Conservation (phyloP, 2,113 vertebrate genomes). For the Chlamydotis undulata region DNA sequence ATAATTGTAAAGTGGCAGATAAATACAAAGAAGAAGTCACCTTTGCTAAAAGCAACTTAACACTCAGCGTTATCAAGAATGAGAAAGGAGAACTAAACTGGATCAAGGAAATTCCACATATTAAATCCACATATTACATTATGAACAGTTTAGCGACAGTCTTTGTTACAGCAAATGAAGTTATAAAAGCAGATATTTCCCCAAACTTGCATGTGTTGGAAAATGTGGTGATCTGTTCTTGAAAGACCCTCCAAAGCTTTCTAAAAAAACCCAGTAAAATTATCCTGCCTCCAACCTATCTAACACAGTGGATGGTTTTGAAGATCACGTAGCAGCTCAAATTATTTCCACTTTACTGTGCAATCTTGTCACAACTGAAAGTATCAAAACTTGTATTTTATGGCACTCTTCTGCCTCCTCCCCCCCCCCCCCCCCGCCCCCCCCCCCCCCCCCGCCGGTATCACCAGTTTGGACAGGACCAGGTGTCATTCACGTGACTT, state of each 20-base stretch:
- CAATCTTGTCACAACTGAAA: neutral
- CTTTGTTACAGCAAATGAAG: neutral
- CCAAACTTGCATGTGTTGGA: neutral
- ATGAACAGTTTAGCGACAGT: neutral
- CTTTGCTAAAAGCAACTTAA: neutral
- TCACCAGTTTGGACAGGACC: neutral
- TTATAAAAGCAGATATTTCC: neutral
- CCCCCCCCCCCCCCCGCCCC: rapidly evolving
- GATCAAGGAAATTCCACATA: neutral
- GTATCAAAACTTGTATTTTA: neutral
- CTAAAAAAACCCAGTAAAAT: neutral
- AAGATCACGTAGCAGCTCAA: neutral
- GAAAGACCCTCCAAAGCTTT: neutral
- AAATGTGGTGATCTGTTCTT: neutral
- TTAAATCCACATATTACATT: neutral
- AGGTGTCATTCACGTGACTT: neutral
- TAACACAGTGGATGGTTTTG: neutral
- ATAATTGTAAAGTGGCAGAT: neutral
- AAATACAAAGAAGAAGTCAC: neutral
- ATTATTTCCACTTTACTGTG: neutral
- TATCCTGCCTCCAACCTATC: neutral
- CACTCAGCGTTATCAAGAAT: neutral
- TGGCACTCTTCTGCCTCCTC: neutral
- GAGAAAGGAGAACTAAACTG: neutral
- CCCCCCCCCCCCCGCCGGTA: neutral